Conservation (phyloP, 2,113 vertebrate species). For the Onychostoma macrolepis region DNA sequence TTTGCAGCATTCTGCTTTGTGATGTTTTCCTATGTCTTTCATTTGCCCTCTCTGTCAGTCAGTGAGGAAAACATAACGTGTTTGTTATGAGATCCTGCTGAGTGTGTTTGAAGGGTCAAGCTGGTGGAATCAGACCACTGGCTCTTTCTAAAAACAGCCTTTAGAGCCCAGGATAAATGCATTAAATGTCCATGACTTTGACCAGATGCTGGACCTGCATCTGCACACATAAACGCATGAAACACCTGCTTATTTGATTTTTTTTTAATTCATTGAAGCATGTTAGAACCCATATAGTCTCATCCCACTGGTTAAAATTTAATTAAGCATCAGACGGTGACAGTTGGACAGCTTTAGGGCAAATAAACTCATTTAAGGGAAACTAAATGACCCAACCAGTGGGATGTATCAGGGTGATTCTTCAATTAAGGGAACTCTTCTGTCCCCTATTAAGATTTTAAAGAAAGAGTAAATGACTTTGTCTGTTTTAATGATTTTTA, state of each 20-base stretch:
- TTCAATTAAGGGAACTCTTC: conserved; percentile 6
- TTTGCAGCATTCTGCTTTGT: not conserved
- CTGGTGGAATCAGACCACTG: conserved; percentile 24
- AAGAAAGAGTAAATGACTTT: not conserved
- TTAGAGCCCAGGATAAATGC: conserved; percentile 2
- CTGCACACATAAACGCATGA: conserved; percentile 11
- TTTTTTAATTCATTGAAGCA: not conserved
- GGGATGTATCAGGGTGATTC: not conserved
- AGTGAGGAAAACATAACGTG: conserved; percentile 5
- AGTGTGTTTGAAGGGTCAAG: conserved; percentile 36
- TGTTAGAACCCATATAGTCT: conserved; percentile 17
- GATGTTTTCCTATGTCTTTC: not conserved
- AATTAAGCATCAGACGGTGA: conserved; percentile 29
- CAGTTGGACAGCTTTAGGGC: conserved; percentile 26
- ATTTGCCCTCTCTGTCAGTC: conserved; percentile 20
- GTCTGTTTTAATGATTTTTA: not conserved
- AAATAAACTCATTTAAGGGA: conserved; percentile 22
- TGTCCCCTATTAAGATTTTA: not conserved
- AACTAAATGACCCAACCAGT: conserved; percentile 11
- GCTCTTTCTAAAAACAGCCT: conserved; percentile 36
- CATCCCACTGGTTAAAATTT: conserved; percentile 26
- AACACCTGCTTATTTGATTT: conserved; percentile 7
- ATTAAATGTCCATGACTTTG: conserved; percentile 16
- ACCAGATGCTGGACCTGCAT: conserved; percentile 11
- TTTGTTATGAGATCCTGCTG: conserved; percentile 28